phyloP scores from a whole-genome alignment of 2,888 invertebrate species.

The Choreutis nemorana region DNA sequence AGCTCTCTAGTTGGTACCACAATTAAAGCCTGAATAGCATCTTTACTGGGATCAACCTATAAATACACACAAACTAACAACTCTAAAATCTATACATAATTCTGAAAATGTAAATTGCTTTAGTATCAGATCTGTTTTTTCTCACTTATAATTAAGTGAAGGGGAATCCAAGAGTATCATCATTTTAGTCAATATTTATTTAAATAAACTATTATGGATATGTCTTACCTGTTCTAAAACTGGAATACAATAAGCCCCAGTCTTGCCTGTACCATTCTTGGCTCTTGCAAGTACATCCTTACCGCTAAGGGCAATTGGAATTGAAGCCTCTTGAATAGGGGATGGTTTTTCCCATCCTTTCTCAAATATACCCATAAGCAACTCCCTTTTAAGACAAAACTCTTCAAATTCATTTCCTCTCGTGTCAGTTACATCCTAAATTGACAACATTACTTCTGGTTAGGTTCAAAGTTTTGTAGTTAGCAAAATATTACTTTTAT shows the following conservation, averaged over 20 bases:
- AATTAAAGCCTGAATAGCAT: slow-evolving; percentile 96
- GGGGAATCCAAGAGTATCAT: slow-evolving; percentile 62
- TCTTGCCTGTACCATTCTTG: slow-evolving; percentile 99
- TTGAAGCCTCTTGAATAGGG: slow-evolving; percentile 99
- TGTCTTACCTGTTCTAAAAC: slow-evolving; percentile 84
- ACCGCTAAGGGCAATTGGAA: slow-evolving; percentile 97
- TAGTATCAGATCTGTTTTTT: slow-evolving; percentile 27
- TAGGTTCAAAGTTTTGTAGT: too few relatives aligned
- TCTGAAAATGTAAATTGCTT: not conserved
- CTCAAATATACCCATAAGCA: slow-evolving; percentile 99
- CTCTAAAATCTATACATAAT: not conserved
- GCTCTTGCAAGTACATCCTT: slow-evolving; percentile 98
- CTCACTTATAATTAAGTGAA: slow-evolving; percentile 59
- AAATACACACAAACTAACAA: slow-evolving; percentile 9
- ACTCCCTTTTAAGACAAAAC: slow-evolving; percentile 95
- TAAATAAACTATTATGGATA: slow-evolving; percentile 15
- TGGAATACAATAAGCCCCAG: slow-evolving; percentile 99
- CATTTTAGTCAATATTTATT: slow-evolving; percentile 16
- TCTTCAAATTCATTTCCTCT: slow-evolving; percentile 99
- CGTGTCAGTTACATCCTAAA: slow-evolving; percentile 98
- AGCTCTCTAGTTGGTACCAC: slow-evolving; percentile 99
- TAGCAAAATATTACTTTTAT: too few relatives aligned
- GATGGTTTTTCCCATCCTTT: slow-evolving; percentile 99
- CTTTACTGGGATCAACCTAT: slow-evolving; percentile 82
- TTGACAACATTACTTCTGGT: too few relatives aligned